Conservation (phyloP, 1,140 invertebrate genomes). For the Neodiprion pinetum region DNA sequence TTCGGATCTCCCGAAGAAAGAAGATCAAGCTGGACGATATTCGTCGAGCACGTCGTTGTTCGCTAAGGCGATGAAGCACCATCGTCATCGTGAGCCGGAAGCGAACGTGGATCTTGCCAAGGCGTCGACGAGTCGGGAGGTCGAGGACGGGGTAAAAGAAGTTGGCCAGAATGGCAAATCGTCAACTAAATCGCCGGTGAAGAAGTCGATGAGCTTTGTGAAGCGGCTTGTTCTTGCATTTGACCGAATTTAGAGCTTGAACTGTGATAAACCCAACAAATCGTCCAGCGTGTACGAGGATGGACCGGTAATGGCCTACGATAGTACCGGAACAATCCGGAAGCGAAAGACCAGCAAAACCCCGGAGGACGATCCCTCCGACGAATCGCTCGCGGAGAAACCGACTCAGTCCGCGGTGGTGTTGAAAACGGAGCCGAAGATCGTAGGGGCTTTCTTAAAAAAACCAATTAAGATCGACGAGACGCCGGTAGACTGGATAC, state of each 20-base stretch:
- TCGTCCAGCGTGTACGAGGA: too few species aligned
- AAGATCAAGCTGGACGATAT: neutral
- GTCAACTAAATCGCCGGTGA: conserved; percentile 14
- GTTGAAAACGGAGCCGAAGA: too few species aligned
- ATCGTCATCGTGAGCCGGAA: conserved; percentile 9
- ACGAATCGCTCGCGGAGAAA: too few species aligned
- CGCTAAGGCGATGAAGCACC: neutral
- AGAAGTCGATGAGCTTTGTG: conserved; percentile 30
- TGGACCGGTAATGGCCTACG: too few species aligned
- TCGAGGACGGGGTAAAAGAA: conserved; percentile 17
- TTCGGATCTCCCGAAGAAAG: neutral
- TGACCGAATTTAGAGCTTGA: conserved; percentile 32
- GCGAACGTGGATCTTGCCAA: conserved; percentile 26
- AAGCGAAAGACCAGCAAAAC: too few species aligned
- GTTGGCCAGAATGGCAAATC: conserved; percentile 37
- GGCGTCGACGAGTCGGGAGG: neutral
- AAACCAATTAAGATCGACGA: too few species aligned
- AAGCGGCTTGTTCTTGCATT: conserved; percentile 42
- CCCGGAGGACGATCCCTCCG: too few species aligned
- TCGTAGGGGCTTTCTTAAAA: too few species aligned
- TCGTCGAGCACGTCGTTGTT: neutral
- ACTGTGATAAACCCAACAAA: conserved; percentile 11
- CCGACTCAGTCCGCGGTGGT: too few species aligned
- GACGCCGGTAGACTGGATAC: too few species aligned
- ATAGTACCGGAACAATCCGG: too few species aligned